Evolutionary conservation across 1,140 invertebrate genomes (phyloP).

Genomic region (Battus philenor): DNA sequence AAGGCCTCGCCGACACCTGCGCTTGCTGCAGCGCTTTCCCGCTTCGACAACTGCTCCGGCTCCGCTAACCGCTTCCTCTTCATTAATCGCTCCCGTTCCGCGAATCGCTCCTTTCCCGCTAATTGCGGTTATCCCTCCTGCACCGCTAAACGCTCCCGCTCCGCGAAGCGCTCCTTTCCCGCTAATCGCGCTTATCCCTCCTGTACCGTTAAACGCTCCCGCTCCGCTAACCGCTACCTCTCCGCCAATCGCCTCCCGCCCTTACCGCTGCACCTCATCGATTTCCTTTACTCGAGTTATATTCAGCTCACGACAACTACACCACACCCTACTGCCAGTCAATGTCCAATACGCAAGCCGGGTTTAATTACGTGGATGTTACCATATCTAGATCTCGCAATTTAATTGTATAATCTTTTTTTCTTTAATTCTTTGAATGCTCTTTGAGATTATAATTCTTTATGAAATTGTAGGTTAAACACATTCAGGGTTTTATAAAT

Average conservation of each 20-base stretch:
- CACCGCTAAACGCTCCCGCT: conserved; percentile 32
- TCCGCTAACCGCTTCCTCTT: too few species aligned
- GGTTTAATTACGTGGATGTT: too few species aligned
- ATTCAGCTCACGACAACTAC: too few species aligned
- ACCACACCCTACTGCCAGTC: too few species aligned
- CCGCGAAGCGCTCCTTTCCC: conserved; percentile 14
- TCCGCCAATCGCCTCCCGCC: conserved; percentile 37
- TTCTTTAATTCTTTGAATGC: too few species aligned
- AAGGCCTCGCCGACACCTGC: conserved; percentile 62
- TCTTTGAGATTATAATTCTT: too few species aligned
- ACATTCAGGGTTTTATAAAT: too few species aligned
- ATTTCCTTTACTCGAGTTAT: not conserved
- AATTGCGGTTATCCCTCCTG: conserved; percentile 39
- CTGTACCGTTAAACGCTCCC: conserved; percentile 43
- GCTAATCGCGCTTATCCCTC: conserved; percentile 31
- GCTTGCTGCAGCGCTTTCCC: conserved; percentile 26
- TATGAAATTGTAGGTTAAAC: too few species aligned
- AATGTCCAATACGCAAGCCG: too few species aligned
- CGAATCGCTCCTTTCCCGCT: conserved; percentile 17
- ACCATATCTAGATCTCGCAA: too few species aligned
- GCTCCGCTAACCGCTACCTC: not conserved
- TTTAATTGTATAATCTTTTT: too few species aligned
- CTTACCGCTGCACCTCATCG: conserved; percentile 39
- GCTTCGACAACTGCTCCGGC: conserved; percentile 39
- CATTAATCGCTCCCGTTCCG: not conserved